These are phyloP conservation scores for Cetonia aurata DNA, from an alignment of 2,888 invertebrate species.

Conservation along the genomic window DNA sequence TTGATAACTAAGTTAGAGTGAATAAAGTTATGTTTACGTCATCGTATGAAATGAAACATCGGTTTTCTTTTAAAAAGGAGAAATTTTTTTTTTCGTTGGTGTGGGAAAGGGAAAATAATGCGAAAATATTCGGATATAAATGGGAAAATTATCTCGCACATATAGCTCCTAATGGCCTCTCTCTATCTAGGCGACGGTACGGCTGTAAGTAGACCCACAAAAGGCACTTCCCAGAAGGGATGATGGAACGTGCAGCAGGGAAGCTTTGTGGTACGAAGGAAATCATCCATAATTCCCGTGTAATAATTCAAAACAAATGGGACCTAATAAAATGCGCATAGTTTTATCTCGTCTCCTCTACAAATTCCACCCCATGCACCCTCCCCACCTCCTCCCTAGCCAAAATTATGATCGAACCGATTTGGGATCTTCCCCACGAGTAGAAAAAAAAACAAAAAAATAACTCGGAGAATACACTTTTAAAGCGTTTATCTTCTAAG, in stretches of 20 bases:
- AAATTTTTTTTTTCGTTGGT: background rate
- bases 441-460: no score
- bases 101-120: background rate
- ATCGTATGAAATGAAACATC: no score
- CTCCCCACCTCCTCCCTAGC: no score
- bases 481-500: no score
- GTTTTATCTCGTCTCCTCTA: conserved; percentile 4
- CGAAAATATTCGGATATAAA: conserved; percentile 42
- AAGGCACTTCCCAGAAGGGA: background rate
- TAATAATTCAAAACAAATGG: conserved; percentile 49
- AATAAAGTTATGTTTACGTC: no score
- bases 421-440: no score
- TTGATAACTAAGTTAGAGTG: no score
- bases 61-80: background rate
- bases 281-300: conserved; percentile 46
- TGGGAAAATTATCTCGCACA: conserved; percentile 47
- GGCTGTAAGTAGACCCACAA: conserved; percentile 28
- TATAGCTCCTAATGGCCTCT: conserved; percentile 41
- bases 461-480: no score
- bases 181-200: conserved; percentile 39
- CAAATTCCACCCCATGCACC: no score
- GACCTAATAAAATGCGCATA: conserved; percentile 48
- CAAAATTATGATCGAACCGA: no score
- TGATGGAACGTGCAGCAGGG: no score
- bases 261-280: conserved; percentile 17